These are phyloP conservation scores for Tenualosa ilisha DNA, from an alignment of 2,797 vertebrate species.

Conservation along the genomic window DNA sequence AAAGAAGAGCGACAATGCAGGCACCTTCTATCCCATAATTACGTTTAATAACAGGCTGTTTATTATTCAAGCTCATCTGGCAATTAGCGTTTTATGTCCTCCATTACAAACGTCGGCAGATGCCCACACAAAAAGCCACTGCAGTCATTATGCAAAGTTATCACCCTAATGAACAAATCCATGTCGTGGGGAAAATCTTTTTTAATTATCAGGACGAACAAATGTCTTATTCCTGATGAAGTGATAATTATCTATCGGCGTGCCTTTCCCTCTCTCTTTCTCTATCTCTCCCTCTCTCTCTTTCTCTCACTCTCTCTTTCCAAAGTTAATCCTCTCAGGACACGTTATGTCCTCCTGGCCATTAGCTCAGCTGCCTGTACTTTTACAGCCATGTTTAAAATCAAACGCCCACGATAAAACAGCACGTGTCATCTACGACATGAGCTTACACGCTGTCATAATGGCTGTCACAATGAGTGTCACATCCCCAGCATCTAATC, in stretches of 20 bases:
- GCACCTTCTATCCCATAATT: slow-evolving; percentile 48
- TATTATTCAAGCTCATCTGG: slow-evolving; percentile 69
- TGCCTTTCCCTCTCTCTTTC: not conserved
- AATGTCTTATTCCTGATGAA: slow-evolving; percentile 61
- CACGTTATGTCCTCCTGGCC: slow-evolving; percentile 52
- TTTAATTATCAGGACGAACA: slow-evolving; percentile 62
- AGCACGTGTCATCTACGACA: slow-evolving; percentile 41
- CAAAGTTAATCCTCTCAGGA: slow-evolving; percentile 64
- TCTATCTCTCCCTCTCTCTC: slow-evolving; percentile 43
- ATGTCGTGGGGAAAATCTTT: slow-evolving; percentile 53
- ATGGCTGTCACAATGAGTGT: slow-evolving; percentile 48
- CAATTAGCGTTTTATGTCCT: slow-evolving; percentile 69
- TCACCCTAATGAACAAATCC: slow-evolving; percentile 61
- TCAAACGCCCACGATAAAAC: slow-evolving; percentile 59
- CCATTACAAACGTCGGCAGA: slow-evolving; percentile 65
- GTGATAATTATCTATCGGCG: slow-evolving; percentile 59
- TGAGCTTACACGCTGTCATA: slow-evolving; percentile 37
- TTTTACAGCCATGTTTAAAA: slow-evolving; percentile 50
- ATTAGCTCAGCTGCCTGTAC: slow-evolving; percentile 46
- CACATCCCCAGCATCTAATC: slow-evolving; percentile 54
- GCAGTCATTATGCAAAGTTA: slow-evolving; percentile 65
- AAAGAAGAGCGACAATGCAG: slow-evolving; percentile 41
- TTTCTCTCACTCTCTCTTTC: slow-evolving; percentile 48
- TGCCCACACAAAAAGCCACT: slow-evolving; percentile 59
- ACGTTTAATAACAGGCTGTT: slow-evolving; percentile 69